phyloP scores from a whole-genome alignment of 2,797 vertebrate genomes.

The Dermochelys coriacea region DNA sequence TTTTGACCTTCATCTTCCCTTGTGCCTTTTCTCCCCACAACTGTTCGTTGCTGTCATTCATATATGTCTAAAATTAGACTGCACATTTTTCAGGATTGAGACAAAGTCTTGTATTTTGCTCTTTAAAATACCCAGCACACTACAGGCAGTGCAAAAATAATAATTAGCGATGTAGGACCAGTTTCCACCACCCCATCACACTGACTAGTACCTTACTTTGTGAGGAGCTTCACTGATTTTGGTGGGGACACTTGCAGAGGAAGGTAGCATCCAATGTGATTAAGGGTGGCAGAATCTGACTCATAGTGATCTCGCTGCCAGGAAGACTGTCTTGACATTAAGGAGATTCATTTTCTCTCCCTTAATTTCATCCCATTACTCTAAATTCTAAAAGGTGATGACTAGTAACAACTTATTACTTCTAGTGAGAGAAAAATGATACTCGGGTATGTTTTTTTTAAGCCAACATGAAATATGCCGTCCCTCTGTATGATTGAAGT shows the following conservation, averaged over 20 bases:
- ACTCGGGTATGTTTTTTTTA: not conserved
- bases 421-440: not conserved
- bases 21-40: not conserved
- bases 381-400: not conserved
- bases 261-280: not conserved
- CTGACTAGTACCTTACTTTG: not conserved
- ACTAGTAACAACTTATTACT: not conserved
- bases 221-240: fast-evolving
- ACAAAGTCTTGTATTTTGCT: not conserved
- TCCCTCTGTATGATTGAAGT: not conserved
- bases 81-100: not conserved
- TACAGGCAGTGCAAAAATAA: not conserved
- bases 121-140: not conserved
- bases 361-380: not conserved
- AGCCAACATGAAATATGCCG: not conserved
- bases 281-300: not conserved
- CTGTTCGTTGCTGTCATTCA: not conserved
- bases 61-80: not conserved
- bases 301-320: not conserved
- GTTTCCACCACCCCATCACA: not conserved
- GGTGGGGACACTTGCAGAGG: not conserved
- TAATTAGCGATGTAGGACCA: not conserved
- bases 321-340: not conserved
- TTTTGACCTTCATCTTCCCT: not conserved
- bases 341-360: not conserved